Evolutionary conservation across 2,113 vertebrate species (phyloP).

Genomic region (Coptodon bakossiorum): DNA sequence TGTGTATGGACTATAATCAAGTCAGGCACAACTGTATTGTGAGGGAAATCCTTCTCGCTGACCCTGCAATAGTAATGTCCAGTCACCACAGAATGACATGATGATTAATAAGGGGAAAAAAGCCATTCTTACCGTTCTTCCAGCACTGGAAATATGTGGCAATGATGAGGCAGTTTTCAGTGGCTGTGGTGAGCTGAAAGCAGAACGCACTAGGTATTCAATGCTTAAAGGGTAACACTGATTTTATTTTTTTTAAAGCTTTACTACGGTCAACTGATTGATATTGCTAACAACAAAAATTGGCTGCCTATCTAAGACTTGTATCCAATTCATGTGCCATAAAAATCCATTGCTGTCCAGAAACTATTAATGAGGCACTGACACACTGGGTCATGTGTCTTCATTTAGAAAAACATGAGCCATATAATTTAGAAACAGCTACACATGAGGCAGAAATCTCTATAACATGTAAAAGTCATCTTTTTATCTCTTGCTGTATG

Average conservation of each 20-base stretch:
- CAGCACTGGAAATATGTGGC: background rate
- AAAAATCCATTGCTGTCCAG: background rate
- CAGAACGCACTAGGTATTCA: background rate
- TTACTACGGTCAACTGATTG: background rate
- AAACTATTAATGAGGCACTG: background rate
- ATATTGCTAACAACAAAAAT: background rate
- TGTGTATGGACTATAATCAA: slow-evolving; percentile 6
- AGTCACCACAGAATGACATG: background rate
- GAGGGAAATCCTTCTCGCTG: slow-evolving; percentile 6
- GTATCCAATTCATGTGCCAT: background rate
- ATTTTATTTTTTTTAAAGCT: background rate
- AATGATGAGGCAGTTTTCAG: background rate
- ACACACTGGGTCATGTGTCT: too few relatives aligned
- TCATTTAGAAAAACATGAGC: background rate
- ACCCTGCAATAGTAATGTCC: background rate
- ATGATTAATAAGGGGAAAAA: slow-evolving; percentile 14
- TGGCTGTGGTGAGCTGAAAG: background rate
- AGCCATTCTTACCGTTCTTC: background rate
- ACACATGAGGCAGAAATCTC: background rate
- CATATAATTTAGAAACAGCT: background rate
- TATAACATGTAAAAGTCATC: background rate
- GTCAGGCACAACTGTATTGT: slow-evolving; percentile 14
- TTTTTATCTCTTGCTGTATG: background rate
- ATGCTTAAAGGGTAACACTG: background rate
- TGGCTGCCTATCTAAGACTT: background rate